A percentile compares a stretch with the other conserved stretches of the same genome.
These are phyloP conservation scores for Zaprionus gabonicus DNA, from an alignment of 1,140 invertebrate species.

Conservation along the genomic window DNA sequence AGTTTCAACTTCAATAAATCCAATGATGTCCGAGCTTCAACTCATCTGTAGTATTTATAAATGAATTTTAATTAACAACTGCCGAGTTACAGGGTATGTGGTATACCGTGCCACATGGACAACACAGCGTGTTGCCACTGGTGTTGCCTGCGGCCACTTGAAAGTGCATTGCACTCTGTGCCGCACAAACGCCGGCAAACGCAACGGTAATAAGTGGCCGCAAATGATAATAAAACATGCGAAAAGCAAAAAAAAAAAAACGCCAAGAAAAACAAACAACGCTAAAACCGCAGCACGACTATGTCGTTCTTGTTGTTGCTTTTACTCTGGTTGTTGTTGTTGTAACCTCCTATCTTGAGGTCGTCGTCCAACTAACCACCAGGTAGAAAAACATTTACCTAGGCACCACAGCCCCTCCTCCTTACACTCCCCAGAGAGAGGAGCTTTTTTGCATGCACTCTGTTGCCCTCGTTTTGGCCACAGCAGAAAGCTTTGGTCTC, in stretches of 20 bases:
- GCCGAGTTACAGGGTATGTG: constrained; percentile 19
- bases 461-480: constrained; percentile 27
- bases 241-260: constrained; percentile 17
- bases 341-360: constrained; percentile 21
- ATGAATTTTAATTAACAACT: too few relatives aligned
- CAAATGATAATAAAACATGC: constrained; percentile 54
- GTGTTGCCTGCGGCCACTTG: constrained; percentile 53
- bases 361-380: constrained; percentile 34
- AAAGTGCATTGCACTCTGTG: constrained; percentile 70
- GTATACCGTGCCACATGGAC: constrained; percentile 32
- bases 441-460: constrained; percentile 22
- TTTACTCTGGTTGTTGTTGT: constrained; percentile 5
- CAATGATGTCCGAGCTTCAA: too few relatives aligned
- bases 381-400: constrained; percentile 20
- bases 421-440: background rate
- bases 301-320: constrained; percentile 6
- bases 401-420: background rate
- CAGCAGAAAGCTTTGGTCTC: background rate
- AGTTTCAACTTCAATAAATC: too few relatives aligned
- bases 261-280: constrained; percentile 38
- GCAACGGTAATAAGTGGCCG: constrained; percentile 57
- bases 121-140: constrained; percentile 18
- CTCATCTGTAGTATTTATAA: too few relatives aligned
- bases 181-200: constrained; percentile 25
- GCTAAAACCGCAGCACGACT: constrained; percentile 27